Evolutionary conservation across 1,140 invertebrate genomes (phyloP).

Genomic region (Paralvinella palmiformis): DNA sequence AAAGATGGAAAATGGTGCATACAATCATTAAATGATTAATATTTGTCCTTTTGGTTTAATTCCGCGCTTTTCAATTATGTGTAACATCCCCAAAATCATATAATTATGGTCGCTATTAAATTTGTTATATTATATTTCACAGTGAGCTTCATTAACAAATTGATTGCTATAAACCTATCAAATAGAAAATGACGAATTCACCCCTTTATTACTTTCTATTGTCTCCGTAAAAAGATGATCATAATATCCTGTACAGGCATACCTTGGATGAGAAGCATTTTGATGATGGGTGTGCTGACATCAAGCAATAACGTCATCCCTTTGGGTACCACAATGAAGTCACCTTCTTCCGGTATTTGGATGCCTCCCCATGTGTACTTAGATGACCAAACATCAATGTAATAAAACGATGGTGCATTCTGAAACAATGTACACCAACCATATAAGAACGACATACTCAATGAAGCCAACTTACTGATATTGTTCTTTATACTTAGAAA

Average conservation of each 20-base stretch:
- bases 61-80: background rate
- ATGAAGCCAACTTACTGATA: no score
- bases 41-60: background rate
- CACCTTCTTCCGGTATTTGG: conserved; percentile 32
- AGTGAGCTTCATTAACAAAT: background rate
- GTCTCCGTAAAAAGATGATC: no score
- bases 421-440: background rate
- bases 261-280: conserved; percentile 35
- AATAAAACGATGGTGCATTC: conserved; percentile 24
- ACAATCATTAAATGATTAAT: background rate
- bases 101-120: background rate
- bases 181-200: background rate
- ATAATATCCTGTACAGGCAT: no score
- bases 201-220: background rate
- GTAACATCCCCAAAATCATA: background rate
- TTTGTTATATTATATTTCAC: background rate
- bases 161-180: background rate
- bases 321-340: conserved; percentile 37
- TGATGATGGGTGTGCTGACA: conserved; percentile 32
- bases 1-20: background rate
- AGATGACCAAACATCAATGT: conserved; percentile 37
- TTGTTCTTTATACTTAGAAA: no score
- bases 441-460: no score
- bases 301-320: conserved; percentile 40
- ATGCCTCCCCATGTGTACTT: conserved; percentile 30